phyloP scores from a whole-genome alignment of 2,888 invertebrate species.

The Saturnia japonica region DNA sequence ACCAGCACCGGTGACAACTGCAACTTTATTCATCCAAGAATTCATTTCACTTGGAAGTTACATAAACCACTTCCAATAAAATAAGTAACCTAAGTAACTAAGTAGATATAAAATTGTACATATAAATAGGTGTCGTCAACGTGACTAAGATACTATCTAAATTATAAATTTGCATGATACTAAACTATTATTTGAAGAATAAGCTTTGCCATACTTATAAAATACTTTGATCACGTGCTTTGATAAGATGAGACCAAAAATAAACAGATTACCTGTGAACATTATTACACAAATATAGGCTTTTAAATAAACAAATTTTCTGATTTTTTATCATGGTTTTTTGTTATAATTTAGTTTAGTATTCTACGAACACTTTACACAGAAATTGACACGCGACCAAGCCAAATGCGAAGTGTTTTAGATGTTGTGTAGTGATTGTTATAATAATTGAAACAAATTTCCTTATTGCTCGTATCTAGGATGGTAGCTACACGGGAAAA shows the following conservation, averaged over 20 bases:
- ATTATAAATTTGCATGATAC: slow-evolving; percentile 53
- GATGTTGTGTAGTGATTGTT: neutral
- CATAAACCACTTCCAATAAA: neutral
- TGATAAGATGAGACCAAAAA: slow-evolving; percentile 3
- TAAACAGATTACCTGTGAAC: neutral
- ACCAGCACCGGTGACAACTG: slow-evolving; percentile 51
- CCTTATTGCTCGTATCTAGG: too few species aligned
- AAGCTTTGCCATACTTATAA: slow-evolving; percentile 51
- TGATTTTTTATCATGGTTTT: slow-evolving; percentile 10
- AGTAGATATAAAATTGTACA: slow-evolving; percentile 21
- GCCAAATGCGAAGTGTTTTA: neutral
- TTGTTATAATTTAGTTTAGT: slow-evolving; percentile 7
- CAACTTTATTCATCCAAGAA: slow-evolving; percentile 50
- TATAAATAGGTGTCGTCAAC: slow-evolving; percentile 87
- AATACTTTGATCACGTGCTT: slow-evolving; percentile 7
- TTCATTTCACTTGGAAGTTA: slow-evolving; percentile 35
- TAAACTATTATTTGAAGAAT: slow-evolving; percentile 92
- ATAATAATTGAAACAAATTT: too few species aligned
- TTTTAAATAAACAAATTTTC: slow-evolving; percentile 15
- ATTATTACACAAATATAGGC: neutral
- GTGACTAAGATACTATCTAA: slow-evolving; percentile 83
- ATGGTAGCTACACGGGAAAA: too few species aligned
- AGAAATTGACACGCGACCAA: neutral
- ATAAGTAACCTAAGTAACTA: neutral
- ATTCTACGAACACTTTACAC: neutral